Percentiles rank a stretch among this genome's conserved stretches.
phyloP scores from a whole-genome alignment of 2,113 vertebrate species.

The Oncorhynchus gorbuscha region DNA sequence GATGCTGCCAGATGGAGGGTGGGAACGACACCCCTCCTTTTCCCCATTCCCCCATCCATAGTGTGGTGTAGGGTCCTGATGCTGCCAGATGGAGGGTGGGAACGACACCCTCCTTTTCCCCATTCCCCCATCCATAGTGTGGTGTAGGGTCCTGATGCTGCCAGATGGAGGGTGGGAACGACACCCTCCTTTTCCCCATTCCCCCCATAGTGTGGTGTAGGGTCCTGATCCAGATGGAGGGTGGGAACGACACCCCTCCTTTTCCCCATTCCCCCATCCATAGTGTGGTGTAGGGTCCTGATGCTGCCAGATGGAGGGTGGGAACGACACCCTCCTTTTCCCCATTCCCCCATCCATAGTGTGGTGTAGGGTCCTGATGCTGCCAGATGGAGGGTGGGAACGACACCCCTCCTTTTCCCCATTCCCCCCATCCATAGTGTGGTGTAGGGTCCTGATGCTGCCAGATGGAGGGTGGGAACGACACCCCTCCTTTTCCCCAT shows the following conservation, averaged over 20 bases:
- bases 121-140: not conserved
- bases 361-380: conserved; percentile 32
- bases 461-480: not conserved
- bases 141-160: not conserved
- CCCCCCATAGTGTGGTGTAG: no score
- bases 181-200: not conserved
- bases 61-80: conserved; percentile 16
- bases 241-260: conserved; percentile 2
- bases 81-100: not conserved
- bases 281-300: conserved; percentile 40
- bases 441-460: conserved; percentile 13
- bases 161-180: not conserved
- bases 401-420: no score
- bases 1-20: conserved; percentile 3
- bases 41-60: not conserved
- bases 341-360: not conserved
- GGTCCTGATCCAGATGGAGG: not conserved
- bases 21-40: no score
- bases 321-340: no score
- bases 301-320: conserved; percentile 26
- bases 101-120: not conserved
- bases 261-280: not conserved
- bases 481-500: no score
- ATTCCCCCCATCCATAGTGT: not conserved
- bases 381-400: conserved; percentile 23